phyloP scores from a whole-genome alignment of 1,140 invertebrate species.

The Drosophila sp. region DNA sequence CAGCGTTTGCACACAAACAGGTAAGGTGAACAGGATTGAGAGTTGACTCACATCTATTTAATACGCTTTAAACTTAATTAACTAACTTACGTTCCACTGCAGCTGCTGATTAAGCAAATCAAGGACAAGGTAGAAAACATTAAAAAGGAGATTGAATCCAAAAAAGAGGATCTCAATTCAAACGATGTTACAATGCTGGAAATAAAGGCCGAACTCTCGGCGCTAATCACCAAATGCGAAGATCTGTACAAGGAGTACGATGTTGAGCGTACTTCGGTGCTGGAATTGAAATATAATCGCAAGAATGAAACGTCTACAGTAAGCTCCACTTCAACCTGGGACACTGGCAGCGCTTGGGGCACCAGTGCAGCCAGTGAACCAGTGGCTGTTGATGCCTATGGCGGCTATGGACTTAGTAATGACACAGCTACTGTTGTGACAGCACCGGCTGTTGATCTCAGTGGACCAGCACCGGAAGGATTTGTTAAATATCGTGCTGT shows the following conservation, averaged over 20 bases:
- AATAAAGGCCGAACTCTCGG: constrained; percentile 86
- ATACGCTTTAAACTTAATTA: too few relatives aligned
- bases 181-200: constrained; percentile 91
- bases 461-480: constrained; percentile 84
- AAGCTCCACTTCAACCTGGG: constrained; percentile 83
- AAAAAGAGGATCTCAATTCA: constrained; percentile 92
- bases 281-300: constrained; percentile 86
- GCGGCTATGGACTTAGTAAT: constrained; percentile 50
- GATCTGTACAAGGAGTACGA: constrained; percentile 87
- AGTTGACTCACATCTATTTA: too few relatives aligned
- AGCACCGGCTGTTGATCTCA: constrained; percentile 69
- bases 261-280: constrained; percentile 86
- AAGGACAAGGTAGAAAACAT: constrained; percentile 90
- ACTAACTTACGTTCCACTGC: constrained; percentile 10
- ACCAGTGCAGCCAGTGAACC: constrained; percentile 59
- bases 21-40: constrained; percentile 21
- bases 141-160: constrained; percentile 89
- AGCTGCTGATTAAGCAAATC: constrained; percentile 92
- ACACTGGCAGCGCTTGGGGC: constrained; percentile 86
- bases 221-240: constrained; percentile 86
- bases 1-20: constrained; percentile 83
- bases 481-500: constrained; percentile 93
- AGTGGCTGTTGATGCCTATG: constrained; percentile 58
- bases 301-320: constrained; percentile 73
- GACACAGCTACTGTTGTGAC: constrained; percentile 57